Base-by-base conservation (phyloP, 1,140 invertebrate genomes). In the Belonocnema kinseyi region DNA sequence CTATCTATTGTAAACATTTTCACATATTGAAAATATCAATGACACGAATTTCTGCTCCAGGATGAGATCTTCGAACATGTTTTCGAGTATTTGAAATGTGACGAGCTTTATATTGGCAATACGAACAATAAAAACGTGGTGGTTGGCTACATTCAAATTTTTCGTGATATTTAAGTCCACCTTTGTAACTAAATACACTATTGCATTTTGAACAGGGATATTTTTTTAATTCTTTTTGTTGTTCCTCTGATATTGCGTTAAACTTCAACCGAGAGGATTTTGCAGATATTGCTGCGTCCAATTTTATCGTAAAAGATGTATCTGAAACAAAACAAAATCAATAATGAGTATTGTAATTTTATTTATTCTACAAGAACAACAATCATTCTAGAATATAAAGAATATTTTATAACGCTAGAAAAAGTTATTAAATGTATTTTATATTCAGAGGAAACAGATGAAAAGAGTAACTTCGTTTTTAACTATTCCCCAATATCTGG, bases 31-130 rank as follows among this genome's bases (percentile, higher is more conserved):
- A 66, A 66, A 66, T 66, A 10, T 66, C 61, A 66, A 66, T 66
- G 11, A 66, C 61, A 40, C 61, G 61, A 46, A 66, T 46, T 40
- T 66, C 61, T 66, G 33, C 61, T 16, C 61, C 61, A 7, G 61
- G 61, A 66, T 66, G 61, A 66, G 61, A 40, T 66, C 61, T 66
- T 40, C 61, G 61, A n/a, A 66, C 40, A 66, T 66, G 61, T 66
- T 66, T 66, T 66, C 61, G 61, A 40, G 61, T 40, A 66, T 66
- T 66, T 66, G 61, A 66, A 66, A 66, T 21, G n/a, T 66, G 61
- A 7, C 61, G 26, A 33, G 61, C 61, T 4, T 33, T 26, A 40
- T 40, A 66, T 33, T 26, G n/a, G 16, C 61, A 66, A 66, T 66
- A 66, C n/a, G 26, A 12, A 26, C 61, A 66, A 40, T 66, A 66